Percentiles rank a stretch among this genome's conserved stretches.
Evolutionary conservation across 2,797 vertebrate genomes (phyloP).

Genomic region (Bradypus variegatus): DNA sequence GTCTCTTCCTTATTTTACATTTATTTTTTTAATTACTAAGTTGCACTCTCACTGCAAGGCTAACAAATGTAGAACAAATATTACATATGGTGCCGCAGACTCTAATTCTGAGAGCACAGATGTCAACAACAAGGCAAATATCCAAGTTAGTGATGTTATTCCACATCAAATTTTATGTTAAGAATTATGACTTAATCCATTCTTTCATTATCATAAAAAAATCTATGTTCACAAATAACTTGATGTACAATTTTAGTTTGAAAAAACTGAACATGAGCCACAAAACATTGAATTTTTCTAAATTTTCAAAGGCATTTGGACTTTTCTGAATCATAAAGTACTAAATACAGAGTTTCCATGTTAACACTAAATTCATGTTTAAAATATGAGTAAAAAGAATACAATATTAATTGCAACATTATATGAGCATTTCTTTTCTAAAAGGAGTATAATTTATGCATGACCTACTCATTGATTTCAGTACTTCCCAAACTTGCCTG

Average conservation of each 20-base stretch:
- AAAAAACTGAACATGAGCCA: background rate
- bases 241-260: background rate
- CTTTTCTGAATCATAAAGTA: background rate
- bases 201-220: slow-evolving; percentile 57
- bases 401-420: background rate
- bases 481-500: background rate
- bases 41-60: slow-evolving; percentile 70
- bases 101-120: slow-evolving; percentile 65
- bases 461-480: background rate
- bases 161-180: slow-evolving; percentile 40
- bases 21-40: slow-evolving; percentile 68
- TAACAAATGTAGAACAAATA: slow-evolving; percentile 67
- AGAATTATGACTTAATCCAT: slow-evolving; percentile 39
- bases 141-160: slow-evolving; percentile 38
- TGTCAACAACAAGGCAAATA: slow-evolving; percentile 67
- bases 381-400: background rate
- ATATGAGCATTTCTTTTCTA: background rate
- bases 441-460: background rate
- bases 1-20: slow-evolving; percentile 63
- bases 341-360: background rate
- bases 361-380: background rate
- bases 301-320: background rate
- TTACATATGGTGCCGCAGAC: slow-evolving; percentile 61
- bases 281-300: background rate
- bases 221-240: background rate